Base-by-base conservation (phyloP, 1,140 invertebrate species). In the Oedothorax gibbosus region DNA sequence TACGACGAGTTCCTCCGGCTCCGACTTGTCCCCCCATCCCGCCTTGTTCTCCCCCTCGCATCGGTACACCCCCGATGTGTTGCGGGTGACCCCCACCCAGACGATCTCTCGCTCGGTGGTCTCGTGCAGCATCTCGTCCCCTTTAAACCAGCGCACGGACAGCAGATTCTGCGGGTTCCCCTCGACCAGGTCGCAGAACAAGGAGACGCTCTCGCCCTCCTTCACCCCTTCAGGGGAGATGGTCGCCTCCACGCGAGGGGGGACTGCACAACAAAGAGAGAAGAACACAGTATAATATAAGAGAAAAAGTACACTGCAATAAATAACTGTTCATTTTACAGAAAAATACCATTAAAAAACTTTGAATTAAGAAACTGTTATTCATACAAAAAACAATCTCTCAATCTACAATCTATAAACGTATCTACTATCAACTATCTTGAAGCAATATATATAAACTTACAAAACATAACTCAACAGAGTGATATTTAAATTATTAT, bases 11-110 rank as follows among this genome's bases (percentile, higher is more conserved):
- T 95, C 93, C 11, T 93, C 93, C 76, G 93, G 93, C 49, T 92
- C 91, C 9, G 95, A 96, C 85, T 93, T 91, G 12, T 92, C 92
- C 54, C 96, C 95, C 94, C 95, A 96, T 12, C 95, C 96, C 15
- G 96, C 96, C 14, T 93, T 92, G 90, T 97, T 97, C 88, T 93
- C 93, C 4, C 95, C 96, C 88, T 95, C 93, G 89, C 96, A 97
- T 0, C 95, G 96, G 90, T 96, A 97, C 90, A 97, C 97, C n/a
- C 96, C 96, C 86, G 96, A 95, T 89, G 97, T 96, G 72, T 93
- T 93, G 83, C 95, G 92, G 9, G 93, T 94, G 15, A 97, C 96
- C 86, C 94, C 93, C 87, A 86, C 68, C 87, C 87, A 88, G 20
- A 87, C 80, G 20, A 88, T 87, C 57, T 89, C 92, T 88, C 95